Percentiles rank a stretch among this genome's conserved stretches.
Conservation (phyloP, 2,797 vertebrate species). For the Morelia viridis region DNA sequence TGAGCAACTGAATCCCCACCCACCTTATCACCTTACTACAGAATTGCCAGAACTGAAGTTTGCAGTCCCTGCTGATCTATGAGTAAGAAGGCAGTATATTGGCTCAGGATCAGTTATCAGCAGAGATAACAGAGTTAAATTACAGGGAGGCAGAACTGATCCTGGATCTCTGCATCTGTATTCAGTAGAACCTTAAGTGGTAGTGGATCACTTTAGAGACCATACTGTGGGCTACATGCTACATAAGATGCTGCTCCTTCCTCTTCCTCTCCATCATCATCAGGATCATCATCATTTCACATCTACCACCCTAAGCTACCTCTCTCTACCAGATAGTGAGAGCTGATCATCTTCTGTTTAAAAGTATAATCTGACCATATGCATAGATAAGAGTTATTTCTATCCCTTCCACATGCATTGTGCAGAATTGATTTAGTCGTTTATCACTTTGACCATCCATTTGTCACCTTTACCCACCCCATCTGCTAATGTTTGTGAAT, state of each 20-base stretch:
- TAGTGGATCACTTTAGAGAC: background rate
- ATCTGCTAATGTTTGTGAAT: background rate
- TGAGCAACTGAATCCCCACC: no score
- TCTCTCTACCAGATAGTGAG: background rate
- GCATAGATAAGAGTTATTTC: background rate
- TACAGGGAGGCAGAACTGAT: background rate
- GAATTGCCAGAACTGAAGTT: no score
- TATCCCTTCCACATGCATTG: background rate
- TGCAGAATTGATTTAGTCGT: background rate
- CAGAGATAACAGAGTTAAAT: background rate
- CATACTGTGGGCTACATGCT: background rate
- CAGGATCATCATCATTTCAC: background rate
- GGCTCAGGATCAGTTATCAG: no score
- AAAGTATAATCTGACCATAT: background rate
- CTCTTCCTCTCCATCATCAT: background rate
- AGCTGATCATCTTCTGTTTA: background rate
- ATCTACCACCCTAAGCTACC: background rate
- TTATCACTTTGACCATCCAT: background rate
- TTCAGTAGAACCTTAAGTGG: background rate
- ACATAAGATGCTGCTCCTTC: background rate
- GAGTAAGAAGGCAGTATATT: no score
- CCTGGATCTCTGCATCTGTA: background rate
- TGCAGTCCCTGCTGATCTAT: no score
- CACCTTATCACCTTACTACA: no score
- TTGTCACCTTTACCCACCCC: background rate